Evolutionary conservation across 2,113 vertebrate genomes (phyloP).

Genomic region (human (Homo sapiens)): GRCh38 chr9:29210001-29210500

Average conservation of each 20-base stretch:
- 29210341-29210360: slow-evolving; percentile 37
- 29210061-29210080: slow-evolving; percentile 71
- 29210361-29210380: slow-evolving; percentile 62
- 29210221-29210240: slow-evolving; percentile 35
- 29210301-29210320: accelerated
- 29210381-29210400: slow-evolving; percentile 37
- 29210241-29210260: slow-evolving; percentile 48
- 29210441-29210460: background rate
- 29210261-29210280: slow-evolving; percentile 17
- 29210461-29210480: background rate
- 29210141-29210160: slow-evolving; percentile 36
- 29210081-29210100: slow-evolving; percentile 54
- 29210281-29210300: slow-evolving; percentile 3
- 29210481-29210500: background rate
- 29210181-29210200: slow-evolving; percentile 50
- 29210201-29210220: slow-evolving; percentile 54
- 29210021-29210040: slow-evolving; percentile 55
- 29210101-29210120: slow-evolving; percentile 51
- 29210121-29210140: slow-evolving; percentile 63
- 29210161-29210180: background rate
- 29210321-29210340: background rate
- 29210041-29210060: slow-evolving; percentile 70
- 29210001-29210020: slow-evolving; percentile 75
- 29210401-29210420: background rate
- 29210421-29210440: background rate